phyloP scores from a whole-genome alignment of 2,888 invertebrate genomes.

The Germaria angustata region DNA sequence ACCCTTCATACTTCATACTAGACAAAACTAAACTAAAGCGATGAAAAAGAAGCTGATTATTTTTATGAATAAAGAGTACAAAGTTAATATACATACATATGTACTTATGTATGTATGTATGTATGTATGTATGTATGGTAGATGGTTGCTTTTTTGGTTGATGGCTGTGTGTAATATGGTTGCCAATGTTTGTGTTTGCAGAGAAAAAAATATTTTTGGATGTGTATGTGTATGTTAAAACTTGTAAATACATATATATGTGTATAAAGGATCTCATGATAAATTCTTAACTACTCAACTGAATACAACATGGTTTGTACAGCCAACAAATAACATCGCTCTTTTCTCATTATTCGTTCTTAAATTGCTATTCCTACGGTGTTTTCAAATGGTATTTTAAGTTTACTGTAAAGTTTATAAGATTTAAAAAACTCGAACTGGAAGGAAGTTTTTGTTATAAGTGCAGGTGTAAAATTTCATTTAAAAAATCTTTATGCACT shows the following conservation, averaged over 20 bases:
- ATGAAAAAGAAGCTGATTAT: constrained; percentile 20
- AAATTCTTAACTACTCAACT: constrained; percentile 64
- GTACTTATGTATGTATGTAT: constrained; percentile 34
- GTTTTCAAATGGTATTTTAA: not conserved
- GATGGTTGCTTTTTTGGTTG: constrained; percentile 18
- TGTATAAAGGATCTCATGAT: constrained; percentile 57
- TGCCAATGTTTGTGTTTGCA: constrained; percentile 53
- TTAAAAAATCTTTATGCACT: no score
- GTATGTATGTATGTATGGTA: constrained; percentile 33
- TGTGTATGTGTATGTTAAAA: not conserved
- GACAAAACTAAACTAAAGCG: constrained; percentile 38
- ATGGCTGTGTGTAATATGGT: constrained; percentile 41
- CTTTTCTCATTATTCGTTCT: constrained; percentile 11
- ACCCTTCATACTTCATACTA: constrained; percentile 62
- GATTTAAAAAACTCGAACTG: not conserved
- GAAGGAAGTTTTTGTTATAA: no score
- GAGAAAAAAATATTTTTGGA: not conserved
- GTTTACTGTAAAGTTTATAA: not conserved
- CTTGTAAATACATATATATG: not conserved
- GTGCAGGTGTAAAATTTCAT: no score
- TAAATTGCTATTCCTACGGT: not conserved
- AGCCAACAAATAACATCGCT: constrained; percentile 57
- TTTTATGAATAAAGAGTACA: constrained; percentile 35
- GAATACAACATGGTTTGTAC: constrained; percentile 58
- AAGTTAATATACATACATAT: constrained; percentile 34